Percentiles rank a stretch among this genome's conserved stretches.
phyloP scores from a whole-genome alignment of 1,140 invertebrate species.

The Homalodisca vitripennis region DNA sequence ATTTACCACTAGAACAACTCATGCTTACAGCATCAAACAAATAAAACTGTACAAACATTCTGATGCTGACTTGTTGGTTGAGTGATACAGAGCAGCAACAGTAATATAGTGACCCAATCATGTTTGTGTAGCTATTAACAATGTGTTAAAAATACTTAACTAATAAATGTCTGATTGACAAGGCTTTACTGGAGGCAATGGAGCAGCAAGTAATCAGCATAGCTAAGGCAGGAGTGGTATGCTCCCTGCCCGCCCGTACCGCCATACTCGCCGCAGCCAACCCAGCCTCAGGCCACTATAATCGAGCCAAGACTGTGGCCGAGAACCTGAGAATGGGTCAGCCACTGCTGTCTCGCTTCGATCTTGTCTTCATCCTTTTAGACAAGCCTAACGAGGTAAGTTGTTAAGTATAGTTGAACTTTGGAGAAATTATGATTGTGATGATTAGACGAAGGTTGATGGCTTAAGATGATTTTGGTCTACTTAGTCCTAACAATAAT shows the following conservation, averaged over 20 bases:
- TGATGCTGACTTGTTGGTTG: too few relatives aligned
- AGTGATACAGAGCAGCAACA: too few relatives aligned
- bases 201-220: slow-evolving; percentile 91
- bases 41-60: too few relatives aligned
- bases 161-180: slow-evolving; percentile 41
- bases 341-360: slow-evolving; percentile 88
- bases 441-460: too few relatives aligned
- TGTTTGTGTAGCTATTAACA: too few relatives aligned
- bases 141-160: slow-evolving; percentile 40
- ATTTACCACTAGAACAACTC: too few relatives aligned
- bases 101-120: too few relatives aligned
- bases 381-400: slow-evolving; percentile 80
- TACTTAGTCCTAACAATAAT: too few relatives aligned
- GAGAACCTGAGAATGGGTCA: slow-evolving; percentile 89
- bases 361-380: slow-evolving; percentile 87
- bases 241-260: slow-evolving; percentile 74
- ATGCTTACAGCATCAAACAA: too few relatives aligned
- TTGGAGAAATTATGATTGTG: too few relatives aligned
- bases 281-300: slow-evolving; percentile 85
- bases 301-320: slow-evolving; percentile 79
- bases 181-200: slow-evolving; percentile 89
- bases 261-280: slow-evolving; percentile 92
- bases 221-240: slow-evolving; percentile 82
- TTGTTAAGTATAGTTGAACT: too few relatives aligned
- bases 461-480: too few relatives aligned